A percentile compares a stretch with the other conserved stretches of the same genome.
Conservation (phyloP, 1,140 invertebrate species). For the Penaeus chinensis region DNA sequence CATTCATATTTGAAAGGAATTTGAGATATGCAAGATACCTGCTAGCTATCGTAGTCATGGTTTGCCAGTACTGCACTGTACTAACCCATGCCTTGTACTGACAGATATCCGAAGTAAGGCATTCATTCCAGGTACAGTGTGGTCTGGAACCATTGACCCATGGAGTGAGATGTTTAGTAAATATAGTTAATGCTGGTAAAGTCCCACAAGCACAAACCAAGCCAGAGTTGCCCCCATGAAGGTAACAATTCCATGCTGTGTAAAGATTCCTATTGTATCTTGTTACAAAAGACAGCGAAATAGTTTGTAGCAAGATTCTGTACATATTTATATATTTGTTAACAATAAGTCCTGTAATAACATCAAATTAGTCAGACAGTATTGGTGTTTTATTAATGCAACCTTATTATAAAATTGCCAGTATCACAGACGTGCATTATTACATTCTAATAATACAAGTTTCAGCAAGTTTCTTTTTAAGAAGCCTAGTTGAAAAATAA, state of each 20-base stretch:
- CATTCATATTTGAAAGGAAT: no score
- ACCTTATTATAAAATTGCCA: no score
- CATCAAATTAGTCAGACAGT: constrained; percentile 58
- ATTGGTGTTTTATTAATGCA: constrained; percentile 40
- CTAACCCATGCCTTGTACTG: constrained; percentile 48
- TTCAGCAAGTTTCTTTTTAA: no score
- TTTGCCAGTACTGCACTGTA: constrained; percentile 43
- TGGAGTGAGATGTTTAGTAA: not conserved
- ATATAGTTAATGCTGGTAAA: not conserved
- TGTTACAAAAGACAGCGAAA: constrained; percentile 62
- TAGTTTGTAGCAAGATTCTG: constrained; percentile 63
- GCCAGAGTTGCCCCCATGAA: constrained; percentile 56
- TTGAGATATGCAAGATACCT: no score
- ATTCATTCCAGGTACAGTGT: constrained; percentile 59
- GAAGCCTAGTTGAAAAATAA: no score
- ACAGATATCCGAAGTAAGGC: constrained; percentile 46
- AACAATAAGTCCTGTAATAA: constrained; percentile 61
- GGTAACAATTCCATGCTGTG: constrained; percentile 57
- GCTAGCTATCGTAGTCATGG: no score
- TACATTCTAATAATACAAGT: no score
- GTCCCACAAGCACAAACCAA: constrained; percentile 49
- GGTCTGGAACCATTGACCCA: constrained; percentile 28
- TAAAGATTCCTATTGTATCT: constrained; percentile 61
- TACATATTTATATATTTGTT: constrained; percentile 63
- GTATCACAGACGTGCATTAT: no score